Percentiles rank a stretch among this genome's conserved stretches.
Conservation (phyloP, 2,113 vertebrate species). For the Rallus limicola region DNA sequence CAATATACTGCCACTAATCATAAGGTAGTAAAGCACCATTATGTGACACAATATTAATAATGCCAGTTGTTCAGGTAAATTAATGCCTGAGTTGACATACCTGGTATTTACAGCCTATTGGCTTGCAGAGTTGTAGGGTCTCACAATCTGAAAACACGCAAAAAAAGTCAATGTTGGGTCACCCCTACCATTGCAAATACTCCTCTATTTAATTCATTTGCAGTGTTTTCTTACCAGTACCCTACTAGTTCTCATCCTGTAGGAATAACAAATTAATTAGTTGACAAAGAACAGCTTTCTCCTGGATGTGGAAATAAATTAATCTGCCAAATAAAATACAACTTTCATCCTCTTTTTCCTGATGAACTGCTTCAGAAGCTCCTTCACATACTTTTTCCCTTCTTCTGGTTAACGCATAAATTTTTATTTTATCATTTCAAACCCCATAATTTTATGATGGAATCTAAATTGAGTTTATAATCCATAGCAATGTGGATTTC, state of each 20-base stretch:
- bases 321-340: constrained; percentile 35
- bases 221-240: neutral
- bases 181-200: neutral
- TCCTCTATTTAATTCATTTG: neutral
- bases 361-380: constrained; percentile 35
- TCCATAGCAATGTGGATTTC: neutral
- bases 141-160: neutral
- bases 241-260: neutral
- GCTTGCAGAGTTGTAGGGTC: neutral
- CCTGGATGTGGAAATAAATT: constrained; percentile 4
- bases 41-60: neutral
- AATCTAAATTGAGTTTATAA: neutral
- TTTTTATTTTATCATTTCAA: constrained; percentile 30
- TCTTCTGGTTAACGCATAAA: constrained; percentile 1
- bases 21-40: neutral
- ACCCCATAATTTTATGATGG: neutral
- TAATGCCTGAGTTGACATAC: neutral
- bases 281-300: constrained; percentile 23
- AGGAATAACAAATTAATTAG: neutral
- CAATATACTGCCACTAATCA: neutral
- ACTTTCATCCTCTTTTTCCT: constrained; percentile 1
- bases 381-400: constrained; percentile 5
- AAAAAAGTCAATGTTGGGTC: neutral
- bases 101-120: neutral
- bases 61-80: neutral